Evolutionary conservation across 1,140 invertebrate species (phyloP).

Genomic region (Tetranychus cinnabarinus): DNA sequence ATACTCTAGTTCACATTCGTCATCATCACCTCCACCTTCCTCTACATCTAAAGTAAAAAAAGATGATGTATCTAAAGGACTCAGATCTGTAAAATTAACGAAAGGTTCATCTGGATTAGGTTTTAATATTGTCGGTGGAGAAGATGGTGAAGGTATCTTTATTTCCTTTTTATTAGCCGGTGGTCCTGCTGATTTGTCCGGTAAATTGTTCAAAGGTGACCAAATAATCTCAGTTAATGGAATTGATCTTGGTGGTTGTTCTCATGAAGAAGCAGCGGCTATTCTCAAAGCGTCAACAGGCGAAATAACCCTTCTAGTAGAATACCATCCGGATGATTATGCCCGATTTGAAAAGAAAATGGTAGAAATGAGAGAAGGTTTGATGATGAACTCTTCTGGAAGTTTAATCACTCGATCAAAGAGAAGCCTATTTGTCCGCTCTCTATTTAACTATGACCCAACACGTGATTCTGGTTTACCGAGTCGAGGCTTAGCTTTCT

Average conservation of each 20-base stretch:
- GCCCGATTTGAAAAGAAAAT: constrained; percentile 96
- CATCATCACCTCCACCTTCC: too few relatives aligned
- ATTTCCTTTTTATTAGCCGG: constrained; percentile 77
- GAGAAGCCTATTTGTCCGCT: constrained; percentile 62
- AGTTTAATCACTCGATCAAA: constrained; percentile 68
- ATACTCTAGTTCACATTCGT: too few relatives aligned
- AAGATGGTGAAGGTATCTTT: constrained; percentile 95
- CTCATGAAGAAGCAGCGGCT: constrained; percentile 85
- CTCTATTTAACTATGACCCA: constrained; percentile 95
- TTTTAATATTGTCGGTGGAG: constrained; percentile 96
- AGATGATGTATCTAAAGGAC: not conserved
- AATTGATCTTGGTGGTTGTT: constrained; percentile 59
- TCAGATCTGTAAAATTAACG: not conserved
- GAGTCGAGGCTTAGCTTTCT: constrained; percentile 63
- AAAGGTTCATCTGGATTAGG: constrained; percentile 32
- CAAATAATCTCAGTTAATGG: constrained; percentile 78
- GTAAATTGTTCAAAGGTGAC: constrained; percentile 66
- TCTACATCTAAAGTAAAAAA: too few relatives aligned
- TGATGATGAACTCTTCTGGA: constrained; percentile 33
- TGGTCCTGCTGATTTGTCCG: constrained; percentile 77
- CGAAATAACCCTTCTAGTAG: constrained; percentile 68
- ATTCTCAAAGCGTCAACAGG: constrained; percentile 84
- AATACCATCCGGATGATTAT: constrained; percentile 89
- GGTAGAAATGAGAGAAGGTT: constrained; percentile 81
- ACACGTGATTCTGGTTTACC: constrained; percentile 87